Conservation (phyloP, 2,888 invertebrate species). For the Drosophila affinis region DNA sequence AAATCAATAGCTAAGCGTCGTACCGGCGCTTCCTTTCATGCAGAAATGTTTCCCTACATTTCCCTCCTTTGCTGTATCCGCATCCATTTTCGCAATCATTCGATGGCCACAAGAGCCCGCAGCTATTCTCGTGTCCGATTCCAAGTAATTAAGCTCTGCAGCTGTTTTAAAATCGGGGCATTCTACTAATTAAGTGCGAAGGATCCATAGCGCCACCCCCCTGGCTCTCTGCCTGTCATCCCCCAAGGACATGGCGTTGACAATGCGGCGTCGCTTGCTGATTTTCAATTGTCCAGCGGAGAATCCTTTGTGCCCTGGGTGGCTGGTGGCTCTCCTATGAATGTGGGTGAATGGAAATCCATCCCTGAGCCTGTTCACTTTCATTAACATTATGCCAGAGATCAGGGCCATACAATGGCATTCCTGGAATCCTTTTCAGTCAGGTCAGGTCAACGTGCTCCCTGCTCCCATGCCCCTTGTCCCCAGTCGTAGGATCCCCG, state of each 20-base stretch:
- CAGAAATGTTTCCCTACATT: constrained; percentile 9
- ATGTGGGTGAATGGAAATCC: background rate
- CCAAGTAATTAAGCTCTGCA: constrained; percentile 45
- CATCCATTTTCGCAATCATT: constrained; percentile 13
- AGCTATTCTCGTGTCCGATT: constrained; percentile 26
- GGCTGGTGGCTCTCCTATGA: background rate
- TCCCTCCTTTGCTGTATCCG: background rate
- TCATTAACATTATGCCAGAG: constrained; percentile 40
- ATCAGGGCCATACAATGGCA: constrained; percentile 19
- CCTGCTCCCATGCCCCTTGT: constrained; percentile 10
- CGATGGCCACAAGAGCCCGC: constrained; percentile 28
- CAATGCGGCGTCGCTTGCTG: constrained; percentile 50
- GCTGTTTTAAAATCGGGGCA: constrained; percentile 46
- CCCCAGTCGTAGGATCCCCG: constrained; percentile 26
- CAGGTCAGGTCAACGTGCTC: background rate
- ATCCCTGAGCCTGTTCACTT: constrained; percentile 27
- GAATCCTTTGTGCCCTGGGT: constrained; percentile 6
- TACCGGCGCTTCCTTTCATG: constrained; percentile 2
- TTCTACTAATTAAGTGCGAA: constrained; percentile 52
- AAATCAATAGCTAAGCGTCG: constrained; percentile 28
- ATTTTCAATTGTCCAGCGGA: constrained; percentile 47
- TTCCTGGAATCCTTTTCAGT: constrained; percentile 38
- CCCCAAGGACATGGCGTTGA: constrained; percentile 26
- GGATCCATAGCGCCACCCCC: constrained; percentile 2
- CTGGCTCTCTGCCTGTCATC: constrained; percentile 1